phyloP scores from a whole-genome alignment of 2,113 vertebrate genomes.

The Tiliqua scincoides region DNA sequence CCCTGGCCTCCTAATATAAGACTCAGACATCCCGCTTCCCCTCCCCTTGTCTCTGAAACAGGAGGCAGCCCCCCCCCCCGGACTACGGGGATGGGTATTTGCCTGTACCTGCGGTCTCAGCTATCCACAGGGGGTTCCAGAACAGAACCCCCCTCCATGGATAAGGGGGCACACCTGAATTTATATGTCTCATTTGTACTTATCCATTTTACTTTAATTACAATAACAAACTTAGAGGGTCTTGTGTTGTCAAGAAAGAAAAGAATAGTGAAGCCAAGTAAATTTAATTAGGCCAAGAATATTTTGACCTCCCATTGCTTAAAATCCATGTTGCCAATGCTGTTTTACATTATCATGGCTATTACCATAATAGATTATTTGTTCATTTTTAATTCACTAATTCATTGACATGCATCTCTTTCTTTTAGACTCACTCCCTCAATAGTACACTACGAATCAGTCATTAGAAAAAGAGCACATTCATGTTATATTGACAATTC shows the following conservation, averaged over 20 bases:
- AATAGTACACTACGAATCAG: constrained; percentile 58
- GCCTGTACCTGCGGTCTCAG: too few relatives aligned
- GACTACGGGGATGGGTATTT: too few relatives aligned
- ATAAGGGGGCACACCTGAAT: too few relatives aligned
- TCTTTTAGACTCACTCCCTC: constrained; percentile 63
- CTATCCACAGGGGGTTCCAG: too few relatives aligned
- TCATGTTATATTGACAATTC: constrained; percentile 58
- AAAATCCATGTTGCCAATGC: constrained; percentile 9
- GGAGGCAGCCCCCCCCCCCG: too few relatives aligned
- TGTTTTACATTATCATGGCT: not conserved
- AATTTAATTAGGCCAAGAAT: constrained; percentile 35
- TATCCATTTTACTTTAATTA: constrained; percentile 1
- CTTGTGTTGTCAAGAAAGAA: constrained; percentile 16
- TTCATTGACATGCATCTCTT: constrained; percentile 50
- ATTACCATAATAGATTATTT: constrained; percentile 23
- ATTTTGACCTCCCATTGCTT: constrained; percentile 28
- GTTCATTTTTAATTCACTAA: constrained; percentile 55
- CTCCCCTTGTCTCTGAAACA: too few relatives aligned
- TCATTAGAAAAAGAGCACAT: constrained; percentile 60
- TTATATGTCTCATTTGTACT: not conserved
- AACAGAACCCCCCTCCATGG: too few relatives aligned
- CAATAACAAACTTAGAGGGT: constrained; percentile 29
- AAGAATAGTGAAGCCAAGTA: constrained; percentile 26
- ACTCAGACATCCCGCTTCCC: too few relatives aligned
- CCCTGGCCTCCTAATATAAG: too few relatives aligned